Percentiles rank a stretch among this genome's conserved stretches.
These are phyloP conservation scores for Lypha dubia DNA, from an alignment of 2,888 invertebrate genomes.

Conservation along the genomic window DNA sequence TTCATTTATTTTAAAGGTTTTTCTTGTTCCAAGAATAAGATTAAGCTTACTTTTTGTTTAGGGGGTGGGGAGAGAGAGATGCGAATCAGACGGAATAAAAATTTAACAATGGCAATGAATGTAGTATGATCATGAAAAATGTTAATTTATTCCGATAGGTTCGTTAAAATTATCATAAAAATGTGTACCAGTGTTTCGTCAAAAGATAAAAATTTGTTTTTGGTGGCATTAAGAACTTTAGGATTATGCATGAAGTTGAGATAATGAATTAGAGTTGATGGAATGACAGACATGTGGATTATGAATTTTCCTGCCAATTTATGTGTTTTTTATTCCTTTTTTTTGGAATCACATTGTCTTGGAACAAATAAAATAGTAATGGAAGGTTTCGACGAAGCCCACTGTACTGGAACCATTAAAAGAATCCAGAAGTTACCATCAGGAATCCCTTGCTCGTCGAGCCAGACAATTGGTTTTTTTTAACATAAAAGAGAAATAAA, in stretches of 20 bases:
- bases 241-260: neutral
- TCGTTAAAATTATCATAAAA: constrained; percentile 58
- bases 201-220: constrained; percentile 25
- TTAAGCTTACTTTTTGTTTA: neutral
- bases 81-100: constrained; percentile 14
- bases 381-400: no score
- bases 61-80: neutral
- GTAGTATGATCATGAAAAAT: constrained; percentile 64
- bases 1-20: constrained; percentile 36
- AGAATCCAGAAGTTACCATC: no score
- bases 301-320: neutral
- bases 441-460: no score
- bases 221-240: neutral
- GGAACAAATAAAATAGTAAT: no score
- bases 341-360: no score
- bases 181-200: constrained; percentile 55
- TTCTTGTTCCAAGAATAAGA: constrained; percentile 46
- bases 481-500: no score
- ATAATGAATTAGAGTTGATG: neutral
- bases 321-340: no score
- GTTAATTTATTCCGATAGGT: constrained; percentile 64
- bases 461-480: no score
- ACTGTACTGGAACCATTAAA: neutral
- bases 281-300: neutral
- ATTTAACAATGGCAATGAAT: constrained; percentile 58